Conservation (phyloP, 2,888 invertebrate species). For the Odontothrips loti region DNA sequence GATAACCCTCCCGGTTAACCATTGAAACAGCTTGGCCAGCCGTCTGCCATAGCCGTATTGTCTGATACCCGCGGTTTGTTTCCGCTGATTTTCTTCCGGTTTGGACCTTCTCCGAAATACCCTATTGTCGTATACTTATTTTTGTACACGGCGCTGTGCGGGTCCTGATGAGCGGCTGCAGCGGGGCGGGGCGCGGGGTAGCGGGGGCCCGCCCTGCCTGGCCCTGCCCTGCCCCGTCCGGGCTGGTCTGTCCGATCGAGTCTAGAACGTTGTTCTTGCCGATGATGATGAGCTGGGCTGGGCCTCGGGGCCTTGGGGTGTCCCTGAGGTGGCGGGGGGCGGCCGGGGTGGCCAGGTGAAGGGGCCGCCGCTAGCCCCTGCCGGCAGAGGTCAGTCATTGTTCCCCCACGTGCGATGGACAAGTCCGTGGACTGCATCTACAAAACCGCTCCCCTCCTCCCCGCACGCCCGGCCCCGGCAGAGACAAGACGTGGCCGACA, state of each 20-base stretch:
- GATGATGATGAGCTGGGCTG: background rate
- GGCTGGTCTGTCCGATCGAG: background rate
- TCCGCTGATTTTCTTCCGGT: too few relatives aligned
- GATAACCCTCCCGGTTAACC: too few relatives aligned
- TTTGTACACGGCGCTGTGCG: background rate
- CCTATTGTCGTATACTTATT: background rate
- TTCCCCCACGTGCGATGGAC: conserved; percentile 19
- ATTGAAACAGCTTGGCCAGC: too few relatives aligned
- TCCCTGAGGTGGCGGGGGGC: background rate
- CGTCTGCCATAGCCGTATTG: too few relatives aligned
- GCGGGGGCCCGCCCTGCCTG: background rate
- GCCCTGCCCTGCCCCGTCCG: background rate
- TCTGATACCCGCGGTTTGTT: background rate
- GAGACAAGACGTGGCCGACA: background rate
- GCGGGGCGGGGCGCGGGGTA: background rate
- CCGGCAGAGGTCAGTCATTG: conserved; percentile 23
- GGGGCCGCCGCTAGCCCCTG: too few relatives aligned
- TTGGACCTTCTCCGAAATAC: too few relatives aligned
- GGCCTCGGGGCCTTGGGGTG: background rate
- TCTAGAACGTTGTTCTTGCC: background rate
- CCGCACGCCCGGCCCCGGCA: background rate
- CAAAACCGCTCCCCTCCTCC: background rate
- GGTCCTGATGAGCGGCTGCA: background rate
- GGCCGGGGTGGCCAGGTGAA: background rate
- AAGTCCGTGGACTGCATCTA: conserved; percentile 13